Percentiles rank a stretch among this genome's conserved stretches.
phyloP scores from a whole-genome alignment of 2,888 invertebrate species.

The Gymnosoma rotundatum region DNA sequence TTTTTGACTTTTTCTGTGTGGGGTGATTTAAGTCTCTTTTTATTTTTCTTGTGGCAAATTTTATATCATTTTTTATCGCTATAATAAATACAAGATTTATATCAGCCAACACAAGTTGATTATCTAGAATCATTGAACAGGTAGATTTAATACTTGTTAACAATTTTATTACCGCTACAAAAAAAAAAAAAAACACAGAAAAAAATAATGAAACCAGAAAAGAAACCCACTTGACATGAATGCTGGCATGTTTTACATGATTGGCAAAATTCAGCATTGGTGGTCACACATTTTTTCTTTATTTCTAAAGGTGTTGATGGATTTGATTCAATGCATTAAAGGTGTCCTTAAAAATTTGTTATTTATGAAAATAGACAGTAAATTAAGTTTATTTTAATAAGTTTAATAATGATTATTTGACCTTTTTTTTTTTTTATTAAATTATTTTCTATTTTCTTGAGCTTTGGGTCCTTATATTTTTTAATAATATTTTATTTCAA shows the following conservation, averaged over 20 bases:
- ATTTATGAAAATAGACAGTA: neutral
- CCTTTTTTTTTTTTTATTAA: too few species aligned
- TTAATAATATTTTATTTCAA: too few species aligned
- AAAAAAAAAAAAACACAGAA: slow-evolving; percentile 30
- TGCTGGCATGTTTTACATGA: slow-evolving; percentile 45
- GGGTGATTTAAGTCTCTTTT: slow-evolving; percentile 21
- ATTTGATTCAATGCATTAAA: slow-evolving; percentile 39
- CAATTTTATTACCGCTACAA: slow-evolving; percentile 67
- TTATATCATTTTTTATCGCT: slow-evolving; percentile 61
- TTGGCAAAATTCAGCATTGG: slow-evolving; percentile 49
- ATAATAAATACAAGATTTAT: slow-evolving; percentile 67
- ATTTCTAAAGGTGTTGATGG: slow-evolving; percentile 37
- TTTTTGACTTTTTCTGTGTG: slow-evolving; percentile 49
- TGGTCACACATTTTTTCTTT: slow-evolving; percentile 32
- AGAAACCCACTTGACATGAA: slow-evolving; percentile 66
- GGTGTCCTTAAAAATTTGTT: neutral
- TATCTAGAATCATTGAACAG: slow-evolving; percentile 70
- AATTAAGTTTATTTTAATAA: neutral
- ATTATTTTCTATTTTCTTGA: too few species aligned
- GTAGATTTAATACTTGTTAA: slow-evolving; percentile 71
- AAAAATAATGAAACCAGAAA: slow-evolving; percentile 51
- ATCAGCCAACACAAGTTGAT: slow-evolving; percentile 70
- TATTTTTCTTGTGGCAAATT: slow-evolving; percentile 38
- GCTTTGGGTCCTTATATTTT: too few species aligned
- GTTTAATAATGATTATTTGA: neutral